These are phyloP conservation scores for Lateolabrax maculatus DNA, from an alignment of 2,797 vertebrate species.

Conservation along the genomic window DNA sequence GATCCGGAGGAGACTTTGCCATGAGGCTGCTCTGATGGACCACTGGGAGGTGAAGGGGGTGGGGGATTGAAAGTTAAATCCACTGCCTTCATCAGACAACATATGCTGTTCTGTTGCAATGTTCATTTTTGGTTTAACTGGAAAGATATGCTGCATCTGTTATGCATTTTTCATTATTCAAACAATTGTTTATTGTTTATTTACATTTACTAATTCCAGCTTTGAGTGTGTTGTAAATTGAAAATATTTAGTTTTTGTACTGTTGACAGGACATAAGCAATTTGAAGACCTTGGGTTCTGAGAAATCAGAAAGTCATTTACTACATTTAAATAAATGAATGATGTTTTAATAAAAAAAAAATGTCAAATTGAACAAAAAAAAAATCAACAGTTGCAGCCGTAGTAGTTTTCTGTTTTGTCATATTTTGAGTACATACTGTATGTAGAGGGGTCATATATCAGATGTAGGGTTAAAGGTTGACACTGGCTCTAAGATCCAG, in stretches of 20 bases:
- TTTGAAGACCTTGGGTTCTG: background rate
- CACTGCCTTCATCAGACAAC: conserved; percentile 1
- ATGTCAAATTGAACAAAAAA: background rate
- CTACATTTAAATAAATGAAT: no score
- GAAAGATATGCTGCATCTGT: background rate
- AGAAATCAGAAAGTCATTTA: no score
- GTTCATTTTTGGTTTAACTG: background rate
- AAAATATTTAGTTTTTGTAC: background rate
- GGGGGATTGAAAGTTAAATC: conserved; percentile 1
- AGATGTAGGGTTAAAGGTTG: background rate
- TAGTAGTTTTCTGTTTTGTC: background rate
- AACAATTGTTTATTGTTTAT: background rate
- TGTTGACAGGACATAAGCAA: background rate
- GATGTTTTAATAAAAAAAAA: background rate
- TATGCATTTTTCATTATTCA: background rate
- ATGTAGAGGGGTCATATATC: no score
- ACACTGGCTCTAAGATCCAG: background rate
- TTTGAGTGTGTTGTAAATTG: background rate
- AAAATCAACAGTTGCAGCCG: background rate
- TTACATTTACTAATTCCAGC: background rate
- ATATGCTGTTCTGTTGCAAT: background rate
- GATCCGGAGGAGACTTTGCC: conserved; percentile 72
- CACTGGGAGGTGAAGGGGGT: conserved; percentile 35
- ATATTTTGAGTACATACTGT: no score
- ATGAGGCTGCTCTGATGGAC: conserved; percentile 68